Evolutionary conservation across 2,113 vertebrate genomes (phyloP).

Genomic region (Rallus limicola): DNA sequence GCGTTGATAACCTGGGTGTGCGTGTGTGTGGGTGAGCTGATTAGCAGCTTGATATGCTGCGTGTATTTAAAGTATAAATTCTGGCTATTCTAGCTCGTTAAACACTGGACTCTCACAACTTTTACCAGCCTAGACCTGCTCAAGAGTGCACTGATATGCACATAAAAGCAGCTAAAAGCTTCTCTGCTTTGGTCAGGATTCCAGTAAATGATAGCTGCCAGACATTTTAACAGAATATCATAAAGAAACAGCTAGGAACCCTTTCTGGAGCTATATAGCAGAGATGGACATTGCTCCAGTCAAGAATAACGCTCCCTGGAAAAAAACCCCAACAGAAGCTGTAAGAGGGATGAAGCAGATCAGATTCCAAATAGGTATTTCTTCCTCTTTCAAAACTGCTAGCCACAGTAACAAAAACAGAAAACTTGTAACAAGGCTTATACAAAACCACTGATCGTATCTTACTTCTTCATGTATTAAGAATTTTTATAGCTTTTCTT

Average conservation of each 20-base stretch:
- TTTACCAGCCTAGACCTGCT: conserved; percentile 23
- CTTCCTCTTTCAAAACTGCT: neutral
- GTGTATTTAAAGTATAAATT: conserved; percentile 30
- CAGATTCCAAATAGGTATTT: neutral
- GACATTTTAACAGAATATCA: neutral
- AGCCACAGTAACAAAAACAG: neutral
- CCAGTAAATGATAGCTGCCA: neutral
- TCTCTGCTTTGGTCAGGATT: neutral
- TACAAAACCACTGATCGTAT: neutral
- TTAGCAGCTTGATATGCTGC: neutral
- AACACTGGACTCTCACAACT: conserved; percentile 13
- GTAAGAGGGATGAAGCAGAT: neutral
- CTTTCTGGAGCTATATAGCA: neutral
- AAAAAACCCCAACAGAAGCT: neutral
- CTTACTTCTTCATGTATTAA: neutral
- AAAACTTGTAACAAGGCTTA: neutral
- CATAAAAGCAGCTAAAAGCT: conserved; percentile 26
- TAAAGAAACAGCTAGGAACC: neutral
- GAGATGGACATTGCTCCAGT: neutral
- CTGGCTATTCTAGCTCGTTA: conserved; percentile 28
- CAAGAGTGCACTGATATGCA: neutral
- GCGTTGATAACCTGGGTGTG: neutral
- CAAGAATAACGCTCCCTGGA: neutral
- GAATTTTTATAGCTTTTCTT: neutral
- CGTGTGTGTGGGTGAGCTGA: neutral